Evolutionary conservation across 2,888 invertebrate species (phyloP), one percentile per base, ranked within the genome.

Genomic region (Drosophila acutilabella): DNA sequence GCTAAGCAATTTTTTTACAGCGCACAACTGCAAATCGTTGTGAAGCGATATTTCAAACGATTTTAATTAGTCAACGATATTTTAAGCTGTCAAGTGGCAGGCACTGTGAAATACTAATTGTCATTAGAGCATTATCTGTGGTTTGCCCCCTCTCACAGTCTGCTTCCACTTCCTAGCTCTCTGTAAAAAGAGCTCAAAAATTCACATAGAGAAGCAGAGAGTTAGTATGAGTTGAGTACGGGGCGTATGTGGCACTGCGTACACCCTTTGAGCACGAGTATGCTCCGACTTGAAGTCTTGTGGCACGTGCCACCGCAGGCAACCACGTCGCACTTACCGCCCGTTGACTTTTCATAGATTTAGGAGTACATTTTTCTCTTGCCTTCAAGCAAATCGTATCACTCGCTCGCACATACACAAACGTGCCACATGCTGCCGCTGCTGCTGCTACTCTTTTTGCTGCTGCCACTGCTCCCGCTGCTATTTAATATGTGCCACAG

Each of bases 261-360:
- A 42, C 44, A 71, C 48, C 58, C 61, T 50, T 59, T 51, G 51
- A 56, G 45, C 23, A 61, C 26, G 38, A 51, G 41, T 23, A 61
- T 36, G 30, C 56, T 30, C 16, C 4, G 40, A 53, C 47, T 51
- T 33, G 13, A 23, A 41, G 54, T 58, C 50, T 26, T 42, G 38
- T 51, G 66, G 74, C 74, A 81, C 81, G 81, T 81, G 81, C 81
- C 71, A 57, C 71, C 59, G 42, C 44, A 40, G 16, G 16, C 65
- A 70, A 41, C 73, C 82, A 81, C 82, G 81, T 79, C 80, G 66
- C 68, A 64, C 58, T 53, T 65, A 57, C 61, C 74, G 69, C 65
- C 80, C 80, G 70, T 71, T 78, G 83, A 83, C 84, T 83, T 74
- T 74, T 83, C 83, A 80, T 83, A 80, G 84, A 81, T 84, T 81